Base-by-base conservation (phyloP, 2,113 vertebrate genomes). In the Aramus guarauna region DNA sequence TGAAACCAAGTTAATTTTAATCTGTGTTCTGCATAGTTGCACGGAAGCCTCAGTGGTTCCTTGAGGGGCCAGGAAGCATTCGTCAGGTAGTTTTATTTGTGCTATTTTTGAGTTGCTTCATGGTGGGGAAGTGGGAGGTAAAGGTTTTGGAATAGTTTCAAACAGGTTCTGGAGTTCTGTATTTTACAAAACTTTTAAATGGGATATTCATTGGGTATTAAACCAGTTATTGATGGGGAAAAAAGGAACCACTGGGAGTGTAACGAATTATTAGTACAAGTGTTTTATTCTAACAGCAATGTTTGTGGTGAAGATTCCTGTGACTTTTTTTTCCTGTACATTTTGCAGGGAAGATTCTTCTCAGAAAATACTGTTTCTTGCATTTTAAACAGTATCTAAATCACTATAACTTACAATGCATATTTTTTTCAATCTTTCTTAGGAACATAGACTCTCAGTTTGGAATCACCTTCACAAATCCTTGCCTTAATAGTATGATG, bases 1-100 rank as follows among this genome's bases (percentile, higher is more conserved):
- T 39, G 36, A 77, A 74, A 85, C 43, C n/a, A 69, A 68, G 24
- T 32, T 29, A 41, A 43, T 12, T 82, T 58, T 55, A 41, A 19
- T 64, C 52, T 82, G 29, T n/a, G 27, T 27, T 82, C 37, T 56
- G 43, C 32, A 15, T 52, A 34, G 56, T 62, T 88, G 15, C 11
- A 9, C 39, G 71, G 62, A 58, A 75, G n/a, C 23, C 41, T 75
- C 41, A 27, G 24, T 56, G 16, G 19, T 81, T 80, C 30, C 39
- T 20, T 29, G 59, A 73, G 59, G 27, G 32, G 41, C 43, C 50
- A 34, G 59, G 59, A 34, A 37, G 11, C 0, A 0, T 84, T 85
- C 3, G 0, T 41, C 3, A 0, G 4, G 13, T 56, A 24, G n/a
- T 30, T n/a, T 13, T 36, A 5, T 41, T 41, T 72, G n/a, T 63